These are phyloP conservation scores for Cantharis flavilabris DNA, from an alignment of 2,888 invertebrate genomes.

Conservation along the genomic window DNA sequence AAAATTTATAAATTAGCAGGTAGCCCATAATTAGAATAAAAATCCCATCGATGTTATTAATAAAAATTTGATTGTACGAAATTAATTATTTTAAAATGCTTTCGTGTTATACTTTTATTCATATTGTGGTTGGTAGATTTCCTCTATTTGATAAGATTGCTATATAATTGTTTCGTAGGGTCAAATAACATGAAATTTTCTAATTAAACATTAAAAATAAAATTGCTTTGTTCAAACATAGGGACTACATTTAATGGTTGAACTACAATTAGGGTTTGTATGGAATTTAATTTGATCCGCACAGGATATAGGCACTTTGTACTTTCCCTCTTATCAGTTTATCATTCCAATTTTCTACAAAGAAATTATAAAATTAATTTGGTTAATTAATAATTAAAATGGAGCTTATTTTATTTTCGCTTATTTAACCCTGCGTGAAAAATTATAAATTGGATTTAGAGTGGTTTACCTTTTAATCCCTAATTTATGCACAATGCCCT, in stretches of 20 bases:
- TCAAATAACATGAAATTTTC: conserved; percentile 1
- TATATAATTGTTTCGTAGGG: not conserved
- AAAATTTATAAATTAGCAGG: not conserved
- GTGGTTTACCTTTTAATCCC: not conserved
- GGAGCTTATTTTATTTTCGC: not conserved
- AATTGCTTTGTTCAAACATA: not conserved
- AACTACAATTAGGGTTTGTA: not conserved
- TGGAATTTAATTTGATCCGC: not conserved
- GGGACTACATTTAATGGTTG: not conserved
- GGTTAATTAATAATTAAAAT: not conserved
- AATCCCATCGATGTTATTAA: not conserved
- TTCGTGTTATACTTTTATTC: not conserved
- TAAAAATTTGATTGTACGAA: not conserved
- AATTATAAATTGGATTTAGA: not conserved
- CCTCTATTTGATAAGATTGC: not conserved
- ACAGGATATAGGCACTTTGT: not conserved
- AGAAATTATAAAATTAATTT: not conserved
- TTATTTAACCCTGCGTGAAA: not conserved
- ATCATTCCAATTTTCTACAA: not conserved
- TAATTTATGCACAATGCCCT: too few species aligned
- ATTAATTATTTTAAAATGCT: not conserved
- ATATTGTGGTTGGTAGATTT: not conserved
- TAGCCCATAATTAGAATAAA: not conserved
- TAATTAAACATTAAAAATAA: conserved; percentile 1
- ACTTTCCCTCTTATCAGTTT: not conserved